Evolutionary conservation across 1,140 invertebrate genomes (phyloP).

Genomic region (Brachionus plicatilis): DNA sequence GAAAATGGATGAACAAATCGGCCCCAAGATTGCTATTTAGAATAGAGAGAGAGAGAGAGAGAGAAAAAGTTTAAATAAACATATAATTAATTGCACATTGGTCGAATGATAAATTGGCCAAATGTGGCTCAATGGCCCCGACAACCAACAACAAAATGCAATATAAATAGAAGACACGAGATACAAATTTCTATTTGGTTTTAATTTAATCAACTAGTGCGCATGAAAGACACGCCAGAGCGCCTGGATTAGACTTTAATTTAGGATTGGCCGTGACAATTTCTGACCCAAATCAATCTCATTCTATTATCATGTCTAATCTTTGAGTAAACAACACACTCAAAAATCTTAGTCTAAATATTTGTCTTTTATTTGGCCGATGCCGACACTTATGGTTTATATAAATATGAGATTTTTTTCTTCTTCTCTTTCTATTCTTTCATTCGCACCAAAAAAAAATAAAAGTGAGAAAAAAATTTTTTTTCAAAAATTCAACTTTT

Average conservation of each 20-base stretch:
- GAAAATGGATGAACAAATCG: not conserved
- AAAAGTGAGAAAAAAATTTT: too few relatives aligned
- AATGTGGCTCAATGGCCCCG: not conserved
- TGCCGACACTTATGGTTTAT: too few relatives aligned
- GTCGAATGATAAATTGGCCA: not conserved
- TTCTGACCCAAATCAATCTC: not conserved
- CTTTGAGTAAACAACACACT: not conserved
- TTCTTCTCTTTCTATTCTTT: not conserved
- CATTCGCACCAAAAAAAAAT: too few relatives aligned
- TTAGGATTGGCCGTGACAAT: not conserved
- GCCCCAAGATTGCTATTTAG: not conserved
- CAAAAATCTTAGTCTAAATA: not conserved
- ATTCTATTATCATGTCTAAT: not conserved
- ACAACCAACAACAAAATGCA: not conserved
- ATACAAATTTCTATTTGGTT: not conserved
- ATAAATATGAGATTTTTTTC: not conserved
- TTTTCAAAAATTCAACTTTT: too few relatives aligned
- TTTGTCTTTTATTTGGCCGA: not conserved
- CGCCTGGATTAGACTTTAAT: not conserved
- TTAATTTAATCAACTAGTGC: not conserved
- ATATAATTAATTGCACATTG: slow-evolving; percentile 12
- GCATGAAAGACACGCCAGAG: not conserved
- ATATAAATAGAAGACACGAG: not conserved
- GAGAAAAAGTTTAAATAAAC: not conserved
- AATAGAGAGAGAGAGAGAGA: not conserved